phyloP scores from a whole-genome alignment of 2,797 vertebrate genomes.

The Rallus crepitans region DNA sequence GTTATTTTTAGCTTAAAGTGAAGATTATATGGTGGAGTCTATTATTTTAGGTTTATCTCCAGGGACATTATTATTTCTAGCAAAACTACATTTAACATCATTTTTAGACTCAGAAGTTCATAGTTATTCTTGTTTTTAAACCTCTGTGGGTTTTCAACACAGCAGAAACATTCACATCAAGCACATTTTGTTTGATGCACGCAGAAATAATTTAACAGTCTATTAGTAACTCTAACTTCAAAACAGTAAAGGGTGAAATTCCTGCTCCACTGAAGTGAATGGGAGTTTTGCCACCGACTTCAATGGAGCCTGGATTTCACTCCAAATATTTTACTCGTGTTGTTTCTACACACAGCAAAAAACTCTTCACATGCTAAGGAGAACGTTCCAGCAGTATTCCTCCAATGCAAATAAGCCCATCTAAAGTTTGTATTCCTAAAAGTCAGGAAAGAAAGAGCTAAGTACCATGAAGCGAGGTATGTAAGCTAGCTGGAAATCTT shows the following conservation, averaged over 20 bases:
- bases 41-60: constrained; percentile 75
- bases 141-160: constrained; percentile 5
- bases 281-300: constrained; percentile 61
- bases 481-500: neutral
- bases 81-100: constrained; percentile 45
- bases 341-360: constrained; percentile 30
- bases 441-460: neutral
- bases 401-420: constrained; percentile 28
- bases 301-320: constrained; percentile 34
- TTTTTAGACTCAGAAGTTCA: neutral
- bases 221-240: constrained; percentile 61
- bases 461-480: neutral
- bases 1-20: constrained; percentile 77
- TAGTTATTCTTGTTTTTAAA: constrained; percentile 40
- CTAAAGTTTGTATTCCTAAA: neutral
- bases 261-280: constrained; percentile 22
- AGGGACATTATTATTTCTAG: constrained; percentile 74
- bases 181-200: constrained; percentile 31
- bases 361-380: constrained; percentile 28
- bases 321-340: constrained; percentile 45
- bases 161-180: constrained; percentile 13
- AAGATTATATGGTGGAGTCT: constrained; percentile 62
- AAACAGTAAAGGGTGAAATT: constrained; percentile 44
- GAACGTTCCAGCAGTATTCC: constrained; percentile 29
- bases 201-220: constrained; percentile 48